These are phyloP conservation scores for Dysmachus trigonus DNA, from an alignment of 2,888 invertebrate species.

Conservation along the genomic window DNA sequence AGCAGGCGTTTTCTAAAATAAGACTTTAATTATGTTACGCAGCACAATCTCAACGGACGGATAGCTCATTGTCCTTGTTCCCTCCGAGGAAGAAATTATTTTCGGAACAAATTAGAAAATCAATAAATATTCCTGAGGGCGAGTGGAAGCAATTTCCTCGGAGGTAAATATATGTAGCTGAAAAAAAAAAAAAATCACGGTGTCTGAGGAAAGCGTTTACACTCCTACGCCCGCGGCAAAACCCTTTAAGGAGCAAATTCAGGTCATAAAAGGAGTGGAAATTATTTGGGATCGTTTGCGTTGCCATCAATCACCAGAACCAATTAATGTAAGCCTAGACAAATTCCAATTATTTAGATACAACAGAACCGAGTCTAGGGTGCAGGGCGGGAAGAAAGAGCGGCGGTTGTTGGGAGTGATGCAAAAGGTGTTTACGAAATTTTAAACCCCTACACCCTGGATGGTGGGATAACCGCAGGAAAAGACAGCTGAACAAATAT, in stretches of 20 bases:
- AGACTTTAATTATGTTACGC: not conserved
- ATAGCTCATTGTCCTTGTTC: not conserved
- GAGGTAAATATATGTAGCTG: not conserved
- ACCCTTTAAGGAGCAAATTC: not conserved
- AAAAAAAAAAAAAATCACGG: not conserved
- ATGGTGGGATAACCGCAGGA: not conserved
- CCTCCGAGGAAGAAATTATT: not conserved
- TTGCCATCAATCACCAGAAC: not conserved
- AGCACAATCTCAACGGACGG: not conserved
- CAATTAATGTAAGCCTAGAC: constrained; percentile 12
- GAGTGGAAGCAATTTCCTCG: not conserved
- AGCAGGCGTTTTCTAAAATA: not conserved
- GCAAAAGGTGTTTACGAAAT: not conserved
- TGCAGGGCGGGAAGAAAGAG: not conserved
- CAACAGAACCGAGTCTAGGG: not conserved
- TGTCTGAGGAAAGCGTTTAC: not conserved
- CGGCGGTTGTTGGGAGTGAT: not conserved
- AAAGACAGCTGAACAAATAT: not conserved
- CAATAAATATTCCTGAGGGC: not conserved
- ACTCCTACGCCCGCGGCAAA: not conserved
- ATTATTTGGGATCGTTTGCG: not conserved
- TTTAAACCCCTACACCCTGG: not conserved
- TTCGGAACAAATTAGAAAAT: constrained; percentile 17
- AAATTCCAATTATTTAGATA: not conserved
- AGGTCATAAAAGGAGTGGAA: constrained; percentile 1